A percentile compares a stretch with the other conserved stretches of the same genome.
Conservation (phyloP, 2,888 invertebrate species). For the Lochmaea capreae region DNA sequence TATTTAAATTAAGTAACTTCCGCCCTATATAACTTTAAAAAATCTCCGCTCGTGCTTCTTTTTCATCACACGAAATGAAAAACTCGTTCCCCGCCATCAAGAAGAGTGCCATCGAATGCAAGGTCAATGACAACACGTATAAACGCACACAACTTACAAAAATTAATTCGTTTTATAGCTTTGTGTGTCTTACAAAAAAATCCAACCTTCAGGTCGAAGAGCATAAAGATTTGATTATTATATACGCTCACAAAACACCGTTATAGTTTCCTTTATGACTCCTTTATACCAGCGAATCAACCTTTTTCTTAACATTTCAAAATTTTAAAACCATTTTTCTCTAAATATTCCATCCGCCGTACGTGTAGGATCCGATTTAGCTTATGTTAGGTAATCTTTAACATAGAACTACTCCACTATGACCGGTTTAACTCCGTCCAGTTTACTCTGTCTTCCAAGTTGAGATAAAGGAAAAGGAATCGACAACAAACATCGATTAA, state of each 20-base stretch:
- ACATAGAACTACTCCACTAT: too few species aligned
- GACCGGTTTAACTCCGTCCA: too few species aligned
- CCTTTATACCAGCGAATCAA: neutral
- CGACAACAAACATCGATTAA: too few species aligned
- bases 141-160: constrained; percentile 17
- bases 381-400: too few species aligned
- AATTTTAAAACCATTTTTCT: too few species aligned
- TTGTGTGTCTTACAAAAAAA: constrained; percentile 1
- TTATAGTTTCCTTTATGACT: neutral
- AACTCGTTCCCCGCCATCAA: constrained; percentile 36
- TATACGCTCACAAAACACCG: neutral
- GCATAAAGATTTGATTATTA: constrained; percentile 7
- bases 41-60: constrained; percentile 16
- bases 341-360: too few species aligned
- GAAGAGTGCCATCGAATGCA: constrained; percentile 35
- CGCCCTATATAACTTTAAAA: neutral
- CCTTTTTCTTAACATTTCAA: too few species aligned
- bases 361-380: too few species aligned
- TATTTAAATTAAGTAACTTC: too few species aligned
- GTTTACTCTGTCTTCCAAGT: too few species aligned
- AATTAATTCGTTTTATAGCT: constrained; percentile 16
- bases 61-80: constrained; percentile 28
- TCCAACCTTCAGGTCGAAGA: constrained; percentile 1
- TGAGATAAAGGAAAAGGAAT: too few species aligned
- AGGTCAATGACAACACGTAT: constrained; percentile 39